Conservation (phyloP, 2,888 invertebrate species). For the Drosophila meridiana region DNA sequence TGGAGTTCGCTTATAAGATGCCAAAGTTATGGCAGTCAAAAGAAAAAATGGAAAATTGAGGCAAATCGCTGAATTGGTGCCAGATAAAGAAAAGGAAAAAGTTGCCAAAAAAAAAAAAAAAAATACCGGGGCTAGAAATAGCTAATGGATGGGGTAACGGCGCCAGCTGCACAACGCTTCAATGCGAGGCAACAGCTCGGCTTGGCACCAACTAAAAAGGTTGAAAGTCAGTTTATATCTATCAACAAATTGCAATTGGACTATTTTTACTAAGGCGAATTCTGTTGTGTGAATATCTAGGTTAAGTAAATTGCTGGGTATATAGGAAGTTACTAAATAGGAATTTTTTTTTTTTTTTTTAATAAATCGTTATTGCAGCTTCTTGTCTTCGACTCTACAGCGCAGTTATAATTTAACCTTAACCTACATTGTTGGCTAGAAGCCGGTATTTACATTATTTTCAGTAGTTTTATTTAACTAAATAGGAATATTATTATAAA, state of each 20-base stretch:
- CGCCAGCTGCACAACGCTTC: background rate
- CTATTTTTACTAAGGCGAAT: background rate
- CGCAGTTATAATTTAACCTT: too few relatives aligned
- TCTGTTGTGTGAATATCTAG: background rate
- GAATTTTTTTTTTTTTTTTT: background rate
- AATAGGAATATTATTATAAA: too few relatives aligned
- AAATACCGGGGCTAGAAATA: background rate
- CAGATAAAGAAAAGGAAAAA: background rate
- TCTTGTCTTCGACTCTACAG: too few relatives aligned
- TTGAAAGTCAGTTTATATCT: background rate
- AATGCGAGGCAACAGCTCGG: background rate
- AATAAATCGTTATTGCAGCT: too few relatives aligned
- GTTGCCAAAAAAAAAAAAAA: background rate
- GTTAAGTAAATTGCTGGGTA: background rate
- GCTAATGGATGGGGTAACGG: background rate
- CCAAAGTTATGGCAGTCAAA: conserved; percentile 48
- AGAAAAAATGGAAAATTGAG: conserved; percentile 29
- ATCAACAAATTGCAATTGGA: background rate
- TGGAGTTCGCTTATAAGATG: conserved; percentile 43
- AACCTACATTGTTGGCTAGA: too few relatives aligned
- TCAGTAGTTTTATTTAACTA: too few relatives aligned
- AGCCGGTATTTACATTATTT: too few relatives aligned
- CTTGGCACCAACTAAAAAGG: background rate
- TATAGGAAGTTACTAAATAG: background rate
- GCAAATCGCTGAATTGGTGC: conserved; percentile 2